Percentiles rank a stretch among this genome's conserved stretches.
Conservation (phyloP, 2,113 vertebrate genomes). For the Hylia prasina region DNA sequence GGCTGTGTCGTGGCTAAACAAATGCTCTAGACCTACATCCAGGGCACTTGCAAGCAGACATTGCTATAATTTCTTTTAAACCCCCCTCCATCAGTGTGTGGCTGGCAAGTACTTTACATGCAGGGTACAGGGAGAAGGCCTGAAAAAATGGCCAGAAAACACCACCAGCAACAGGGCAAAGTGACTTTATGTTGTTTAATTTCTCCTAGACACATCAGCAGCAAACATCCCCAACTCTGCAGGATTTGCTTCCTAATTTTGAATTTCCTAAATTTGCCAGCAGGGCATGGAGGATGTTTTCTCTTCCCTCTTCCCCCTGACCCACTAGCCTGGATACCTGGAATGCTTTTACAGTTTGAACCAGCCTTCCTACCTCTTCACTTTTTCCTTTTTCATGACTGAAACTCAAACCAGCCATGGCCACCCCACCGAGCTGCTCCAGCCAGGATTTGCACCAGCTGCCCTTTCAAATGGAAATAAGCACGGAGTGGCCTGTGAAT, state of each 20-base stretch:
- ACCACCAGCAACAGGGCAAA: neutral
- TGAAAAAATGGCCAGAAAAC: neutral
- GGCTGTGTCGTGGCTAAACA: neutral
- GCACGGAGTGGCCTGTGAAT: neutral
- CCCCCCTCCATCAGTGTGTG: neutral
- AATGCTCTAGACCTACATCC: neutral
- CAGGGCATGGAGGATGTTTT: neutral
- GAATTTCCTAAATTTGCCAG: no score
- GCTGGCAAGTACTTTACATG: neutral
- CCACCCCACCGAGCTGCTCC: neutral
- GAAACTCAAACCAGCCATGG: neutral
- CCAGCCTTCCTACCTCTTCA: neutral
- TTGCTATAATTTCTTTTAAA: neutral
- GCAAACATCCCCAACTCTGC: neutral
- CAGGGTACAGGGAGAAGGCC: neutral
- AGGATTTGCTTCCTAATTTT: neutral
- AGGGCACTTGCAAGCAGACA: neutral
- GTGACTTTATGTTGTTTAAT: neutral
- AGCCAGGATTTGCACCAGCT: neutral
- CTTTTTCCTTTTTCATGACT: neutral
- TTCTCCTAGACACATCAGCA: neutral
- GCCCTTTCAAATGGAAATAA: conserved; percentile 49
- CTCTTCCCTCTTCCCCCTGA: neutral
- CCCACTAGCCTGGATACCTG: neutral
- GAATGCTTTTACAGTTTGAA: neutral